These are phyloP conservation scores for Cryptoprocta ferox DNA, from an alignment of 2,797 vertebrate genomes.

Conservation along the genomic window DNA sequence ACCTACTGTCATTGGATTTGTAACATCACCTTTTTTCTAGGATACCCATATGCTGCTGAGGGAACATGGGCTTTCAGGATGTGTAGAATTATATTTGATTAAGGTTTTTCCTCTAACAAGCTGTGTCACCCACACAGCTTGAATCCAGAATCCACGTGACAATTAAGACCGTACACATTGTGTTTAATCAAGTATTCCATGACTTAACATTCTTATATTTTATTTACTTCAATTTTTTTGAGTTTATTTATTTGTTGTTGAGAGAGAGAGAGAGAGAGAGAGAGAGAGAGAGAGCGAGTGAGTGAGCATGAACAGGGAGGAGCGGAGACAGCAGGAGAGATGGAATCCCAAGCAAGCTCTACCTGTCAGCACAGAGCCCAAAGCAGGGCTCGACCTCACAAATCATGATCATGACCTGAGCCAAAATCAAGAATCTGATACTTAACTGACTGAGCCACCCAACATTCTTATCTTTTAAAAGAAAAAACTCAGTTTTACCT, in stretches of 20 bases:
- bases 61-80: not conserved
- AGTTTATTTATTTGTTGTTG: too few species aligned
- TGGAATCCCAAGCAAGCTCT: too few species aligned
- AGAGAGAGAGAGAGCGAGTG: too few species aligned
- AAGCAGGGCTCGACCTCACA: too few species aligned
- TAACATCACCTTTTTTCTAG: not conserved
- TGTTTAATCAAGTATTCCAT: not conserved
- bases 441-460: too few species aligned
- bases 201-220: not conserved
- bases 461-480: not conserved
- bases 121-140: not conserved
- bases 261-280: too few species aligned
- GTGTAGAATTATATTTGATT: not conserved
- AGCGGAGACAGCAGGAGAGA: too few species aligned
- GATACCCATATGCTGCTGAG: not conserved
- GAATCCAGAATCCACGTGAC: not conserved
- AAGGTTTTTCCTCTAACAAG: not conserved
- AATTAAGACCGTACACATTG: not conserved
- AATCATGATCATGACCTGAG: too few species aligned
- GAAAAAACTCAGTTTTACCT: not conserved
- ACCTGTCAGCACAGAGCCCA: too few species aligned
- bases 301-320: too few species aligned
- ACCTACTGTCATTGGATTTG: not conserved
- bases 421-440: too few species aligned
- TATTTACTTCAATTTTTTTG: too few species aligned